A percentile compares a stretch with the other conserved stretches of the same genome.
Evolutionary conservation across 2,113 vertebrate species (phyloP).

Genomic region (Ictalurus punctatus): DNA sequence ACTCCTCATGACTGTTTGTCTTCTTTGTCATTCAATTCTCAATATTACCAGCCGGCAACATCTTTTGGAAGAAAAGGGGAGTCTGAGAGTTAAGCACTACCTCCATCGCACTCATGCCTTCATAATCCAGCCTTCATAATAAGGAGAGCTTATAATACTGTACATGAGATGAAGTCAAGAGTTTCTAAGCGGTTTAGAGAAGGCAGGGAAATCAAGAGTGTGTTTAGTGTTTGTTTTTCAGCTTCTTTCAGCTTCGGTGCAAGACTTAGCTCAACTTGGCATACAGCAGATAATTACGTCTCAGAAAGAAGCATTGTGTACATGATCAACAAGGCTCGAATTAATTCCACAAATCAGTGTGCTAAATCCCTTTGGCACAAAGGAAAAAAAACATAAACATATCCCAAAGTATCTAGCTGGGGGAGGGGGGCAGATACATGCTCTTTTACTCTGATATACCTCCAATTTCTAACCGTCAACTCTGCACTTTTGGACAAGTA

Average conservation of each 20-base stretch:
- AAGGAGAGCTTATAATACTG: constrained; percentile 53
- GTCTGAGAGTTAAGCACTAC: constrained; percentile 71
- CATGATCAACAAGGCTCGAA: constrained; percentile 13
- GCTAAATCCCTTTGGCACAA: not conserved
- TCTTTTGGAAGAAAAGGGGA: constrained; percentile 75
- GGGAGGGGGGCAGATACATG: not conserved
- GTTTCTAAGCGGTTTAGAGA: constrained; percentile 55
- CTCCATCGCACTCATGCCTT: constrained; percentile 67
- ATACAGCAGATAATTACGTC: constrained; percentile 15
- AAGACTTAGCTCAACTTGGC: not conserved
- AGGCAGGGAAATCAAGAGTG: constrained; percentile 49
- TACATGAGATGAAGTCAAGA: constrained; percentile 60
- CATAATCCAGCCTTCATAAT: constrained; percentile 70
- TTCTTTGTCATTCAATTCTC: constrained; percentile 71
- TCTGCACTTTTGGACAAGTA: constrained; percentile 10
- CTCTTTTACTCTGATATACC: not conserved
- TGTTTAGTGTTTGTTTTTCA: constrained; percentile 49
- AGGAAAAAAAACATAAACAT: not conserved
- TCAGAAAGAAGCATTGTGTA: constrained; percentile 13
- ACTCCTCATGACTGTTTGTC: constrained; percentile 77
- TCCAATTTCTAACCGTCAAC: not conserved
- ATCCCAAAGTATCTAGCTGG: not conserved
- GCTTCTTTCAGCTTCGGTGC: not conserved
- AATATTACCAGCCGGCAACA: constrained; percentile 73
- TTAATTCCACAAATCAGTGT: constrained; percentile 7